Base-by-base conservation (phyloP, 2,797 vertebrate species). In the Galaxias olidus region DNA sequence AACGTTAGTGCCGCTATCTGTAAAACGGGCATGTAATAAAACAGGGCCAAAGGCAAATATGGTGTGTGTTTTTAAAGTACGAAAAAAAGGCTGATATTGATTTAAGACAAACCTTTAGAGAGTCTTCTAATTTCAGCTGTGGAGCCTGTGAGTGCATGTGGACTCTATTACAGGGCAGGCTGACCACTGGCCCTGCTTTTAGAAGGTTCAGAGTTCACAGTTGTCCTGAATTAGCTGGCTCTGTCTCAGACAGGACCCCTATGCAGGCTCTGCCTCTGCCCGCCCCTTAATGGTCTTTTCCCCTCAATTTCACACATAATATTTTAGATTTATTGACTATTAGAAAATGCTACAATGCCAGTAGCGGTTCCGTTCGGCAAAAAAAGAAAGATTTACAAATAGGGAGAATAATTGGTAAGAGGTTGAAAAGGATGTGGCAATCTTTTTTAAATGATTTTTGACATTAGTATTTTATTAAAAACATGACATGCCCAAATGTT, bases 271-370 rank as follows among this genome's bases (percentile, higher is more conserved):
- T 89, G 87, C 86, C 77, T 86, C 91, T 90, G 90, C 95, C 94
- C 93, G 91, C 93, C 93, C 93, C 93, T 92, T 97, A 96, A 98
- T 95, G 93, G 94, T 91, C 87, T 79, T 93, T 94, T 85, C 92
- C 92, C 94, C 91, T 88, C 93, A 93, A 94, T 94, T 97, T 98
- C 95, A 94, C 97, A 99, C 96, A 90, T 98, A 97, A 98, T 99
- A 95, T 96, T 95, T 95, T 88, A 95, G 93, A 96, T 98, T 97
- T 98, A 98, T 96, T 94, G 96, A 93, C 95, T 96, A 94, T 95
- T 94, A 95, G 92, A 93, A 30, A 94, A 96, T 90, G 94, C 94
- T 95, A 86, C 92, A 93, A 94, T 79, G 94, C 93, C 94, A 89
- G 94, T 95, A 95, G 95, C 91, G 86, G 91, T 95, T 96, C 94